A percentile compares a stretch with the other conserved stretches of the same genome.
Conservation (phyloP, 2,113 vertebrate genomes). For the Aegotheles bennettii region DNA sequence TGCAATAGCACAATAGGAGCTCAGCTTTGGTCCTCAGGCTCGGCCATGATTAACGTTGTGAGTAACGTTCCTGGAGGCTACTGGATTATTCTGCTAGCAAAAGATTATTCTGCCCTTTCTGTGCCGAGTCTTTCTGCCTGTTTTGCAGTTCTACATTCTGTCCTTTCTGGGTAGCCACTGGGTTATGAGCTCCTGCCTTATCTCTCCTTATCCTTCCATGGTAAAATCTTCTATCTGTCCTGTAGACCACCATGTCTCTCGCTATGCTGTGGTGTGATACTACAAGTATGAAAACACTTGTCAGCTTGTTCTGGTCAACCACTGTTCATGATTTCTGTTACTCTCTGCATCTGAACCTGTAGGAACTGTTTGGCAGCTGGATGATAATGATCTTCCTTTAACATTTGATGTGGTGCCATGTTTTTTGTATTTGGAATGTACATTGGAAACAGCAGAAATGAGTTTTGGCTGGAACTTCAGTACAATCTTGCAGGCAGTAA, state of each 20-base stretch:
- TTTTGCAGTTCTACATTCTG: not conserved
- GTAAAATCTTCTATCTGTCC: not conserved
- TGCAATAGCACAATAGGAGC: not conserved
- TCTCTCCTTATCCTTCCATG: not conserved
- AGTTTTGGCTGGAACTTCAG: slow-evolving; percentile 49
- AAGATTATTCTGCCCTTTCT: not conserved
- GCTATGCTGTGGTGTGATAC: not conserved
- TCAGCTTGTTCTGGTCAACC: not conserved
- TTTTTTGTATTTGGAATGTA: slow-evolving; percentile 47
- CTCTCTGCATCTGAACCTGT: slow-evolving; percentile 19
- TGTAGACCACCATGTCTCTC: not conserved
- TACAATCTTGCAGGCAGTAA: slow-evolving; percentile 47
- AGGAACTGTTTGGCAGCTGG: slow-evolving; percentile 29
- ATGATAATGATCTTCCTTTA: slow-evolving; percentile 36
- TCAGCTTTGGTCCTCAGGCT: not conserved
- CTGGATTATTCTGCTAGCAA: not conserved
- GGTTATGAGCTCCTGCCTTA: not conserved
- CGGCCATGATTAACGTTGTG: not conserved
- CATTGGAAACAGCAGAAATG: slow-evolving; percentile 41
- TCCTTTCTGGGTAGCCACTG: not conserved
- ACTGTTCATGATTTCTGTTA: not conserved
- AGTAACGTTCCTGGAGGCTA: not conserved
- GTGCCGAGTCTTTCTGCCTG: not conserved
- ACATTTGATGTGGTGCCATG: slow-evolving; percentile 51
- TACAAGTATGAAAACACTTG: slow-evolving; percentile 13